These are phyloP conservation scores for Corythaixoides concolor DNA, from an alignment of 2,113 vertebrate species.

Conservation along the genomic window DNA sequence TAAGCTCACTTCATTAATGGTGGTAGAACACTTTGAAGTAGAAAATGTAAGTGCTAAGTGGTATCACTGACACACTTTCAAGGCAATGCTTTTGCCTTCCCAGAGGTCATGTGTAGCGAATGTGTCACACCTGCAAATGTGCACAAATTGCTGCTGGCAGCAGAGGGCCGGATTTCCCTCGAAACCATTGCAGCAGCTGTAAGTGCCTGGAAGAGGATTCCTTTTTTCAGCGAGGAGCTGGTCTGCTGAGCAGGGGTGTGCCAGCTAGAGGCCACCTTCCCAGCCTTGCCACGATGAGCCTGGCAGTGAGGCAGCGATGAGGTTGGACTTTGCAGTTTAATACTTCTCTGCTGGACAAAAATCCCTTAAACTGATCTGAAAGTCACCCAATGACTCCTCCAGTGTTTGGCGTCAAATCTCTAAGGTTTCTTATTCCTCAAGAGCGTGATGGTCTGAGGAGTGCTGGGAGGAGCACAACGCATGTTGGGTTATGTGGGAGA, in stretches of 20 bases:
- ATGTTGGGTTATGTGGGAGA: too few relatives aligned
- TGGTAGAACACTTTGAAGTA: conserved; percentile 40
- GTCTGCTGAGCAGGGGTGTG: background rate
- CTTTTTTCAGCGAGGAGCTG: background rate
- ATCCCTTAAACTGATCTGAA: background rate
- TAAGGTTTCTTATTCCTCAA: background rate
- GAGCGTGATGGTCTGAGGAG: background rate
- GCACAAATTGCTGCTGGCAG: background rate
- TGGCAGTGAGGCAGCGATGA: background rate
- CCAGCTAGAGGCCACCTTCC: rapidly evolving
- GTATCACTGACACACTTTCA: conserved; percentile 37
- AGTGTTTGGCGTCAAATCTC: background rate
- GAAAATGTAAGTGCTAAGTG: conserved; percentile 28
- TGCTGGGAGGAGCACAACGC: rapidly evolving
- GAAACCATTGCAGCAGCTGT: background rate
- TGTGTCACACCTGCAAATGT: conserved; percentile 23
- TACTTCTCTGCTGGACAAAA: background rate
- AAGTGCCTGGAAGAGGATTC: background rate
- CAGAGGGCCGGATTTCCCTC: background rate
- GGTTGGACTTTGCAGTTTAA: background rate
- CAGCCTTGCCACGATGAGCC: background rate
- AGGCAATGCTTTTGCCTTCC: background rate
- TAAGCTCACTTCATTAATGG: conserved; percentile 22
- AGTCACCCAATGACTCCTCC: background rate
- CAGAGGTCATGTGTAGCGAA: conserved; percentile 14